Evolutionary conservation across 2,113 vertebrate genomes (phyloP).

Genomic region (Paradisaea rubra): DNA sequence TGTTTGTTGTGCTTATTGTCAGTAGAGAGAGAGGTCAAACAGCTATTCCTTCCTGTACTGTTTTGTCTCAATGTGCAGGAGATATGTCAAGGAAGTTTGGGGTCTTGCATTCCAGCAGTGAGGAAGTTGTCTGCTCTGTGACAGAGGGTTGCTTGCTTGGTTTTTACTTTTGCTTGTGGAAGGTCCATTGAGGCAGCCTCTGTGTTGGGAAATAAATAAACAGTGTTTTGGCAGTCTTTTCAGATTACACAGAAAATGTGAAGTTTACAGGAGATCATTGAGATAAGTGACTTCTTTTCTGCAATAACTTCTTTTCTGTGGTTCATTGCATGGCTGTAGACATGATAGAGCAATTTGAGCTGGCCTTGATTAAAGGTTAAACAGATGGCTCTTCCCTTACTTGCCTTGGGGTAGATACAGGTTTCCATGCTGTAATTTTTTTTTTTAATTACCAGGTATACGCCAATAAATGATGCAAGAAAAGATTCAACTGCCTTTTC

Average conservation of each 20-base stretch:
- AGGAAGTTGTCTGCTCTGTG: background rate
- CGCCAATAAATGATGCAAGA: background rate
- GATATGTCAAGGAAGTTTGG: background rate
- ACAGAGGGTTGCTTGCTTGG: background rate
- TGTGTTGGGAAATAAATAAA: background rate
- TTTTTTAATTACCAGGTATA: background rate
- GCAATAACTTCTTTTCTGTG: background rate
- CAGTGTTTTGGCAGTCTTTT: background rate
- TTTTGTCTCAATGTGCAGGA: slow-evolving; percentile 22
- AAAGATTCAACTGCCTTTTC: background rate
- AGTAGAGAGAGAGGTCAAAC: slow-evolving; percentile 17
- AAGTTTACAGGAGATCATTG: background rate
- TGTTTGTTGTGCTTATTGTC: slow-evolving; percentile 50
- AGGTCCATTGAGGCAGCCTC: background rate
- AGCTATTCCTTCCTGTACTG: slow-evolving; percentile 36
- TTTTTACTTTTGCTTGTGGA: background rate
- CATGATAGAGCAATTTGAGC: background rate
- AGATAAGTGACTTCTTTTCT: background rate
- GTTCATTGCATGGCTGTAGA: background rate
- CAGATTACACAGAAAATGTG: background rate
- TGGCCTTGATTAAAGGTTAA: background rate
- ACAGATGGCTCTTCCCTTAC: background rate
- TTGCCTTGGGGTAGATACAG: background rate
- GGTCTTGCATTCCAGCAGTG: background rate
- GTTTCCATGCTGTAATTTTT: background rate